Conservation (phyloP, 2,888 invertebrate species). For the Pyrocoelia pectoralis region DNA sequence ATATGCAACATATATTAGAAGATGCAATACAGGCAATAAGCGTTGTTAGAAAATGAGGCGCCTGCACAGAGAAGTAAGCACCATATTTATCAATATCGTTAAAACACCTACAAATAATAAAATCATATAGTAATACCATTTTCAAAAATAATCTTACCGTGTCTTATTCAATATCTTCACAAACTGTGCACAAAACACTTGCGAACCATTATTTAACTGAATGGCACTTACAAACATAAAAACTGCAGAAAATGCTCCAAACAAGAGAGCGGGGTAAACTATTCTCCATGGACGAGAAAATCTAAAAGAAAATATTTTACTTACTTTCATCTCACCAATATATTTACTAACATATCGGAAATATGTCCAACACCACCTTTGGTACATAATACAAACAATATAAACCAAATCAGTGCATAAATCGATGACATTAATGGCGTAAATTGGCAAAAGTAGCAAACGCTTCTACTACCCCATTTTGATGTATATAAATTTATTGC, state of each 20-base stretch:
- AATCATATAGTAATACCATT: not conserved
- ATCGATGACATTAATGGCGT: slow-evolving; percentile 46
- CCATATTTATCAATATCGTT: not conserved
- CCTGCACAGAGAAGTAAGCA: not conserved
- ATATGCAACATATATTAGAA: not conserved
- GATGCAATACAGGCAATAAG: not conserved
- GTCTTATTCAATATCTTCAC: slow-evolving; percentile 39
- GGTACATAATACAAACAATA: slow-evolving; percentile 46
- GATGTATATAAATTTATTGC: slow-evolving; percentile 31
- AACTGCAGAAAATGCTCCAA: slow-evolving; percentile 3
- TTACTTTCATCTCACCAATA: no score
- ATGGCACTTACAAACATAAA: slow-evolving; percentile 17
- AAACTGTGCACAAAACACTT: slow-evolving; percentile 47
- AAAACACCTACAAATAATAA: slow-evolving; percentile 8
- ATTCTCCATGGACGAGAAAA: slow-evolving; percentile 46
- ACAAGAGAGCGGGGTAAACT: slow-evolving; percentile 45
- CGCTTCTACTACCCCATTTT: slow-evolving; percentile 37
- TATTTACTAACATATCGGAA: slow-evolving; percentile 23
- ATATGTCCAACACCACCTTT: slow-evolving; percentile 45
- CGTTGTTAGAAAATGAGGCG: not conserved
- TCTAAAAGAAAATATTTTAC: slow-evolving; percentile 44
- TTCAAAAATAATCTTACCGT: slow-evolving; percentile 37
- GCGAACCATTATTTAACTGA: slow-evolving; percentile 40
- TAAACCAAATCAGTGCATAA: slow-evolving; percentile 42
- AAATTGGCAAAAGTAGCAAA: slow-evolving; percentile 47